A percentile compares a stretch with the other conserved stretches of the same genome.
These are phyloP conservation scores for Drosophila kohkoa DNA, from an alignment of 1,140 invertebrate genomes.

Conservation along the genomic window DNA sequence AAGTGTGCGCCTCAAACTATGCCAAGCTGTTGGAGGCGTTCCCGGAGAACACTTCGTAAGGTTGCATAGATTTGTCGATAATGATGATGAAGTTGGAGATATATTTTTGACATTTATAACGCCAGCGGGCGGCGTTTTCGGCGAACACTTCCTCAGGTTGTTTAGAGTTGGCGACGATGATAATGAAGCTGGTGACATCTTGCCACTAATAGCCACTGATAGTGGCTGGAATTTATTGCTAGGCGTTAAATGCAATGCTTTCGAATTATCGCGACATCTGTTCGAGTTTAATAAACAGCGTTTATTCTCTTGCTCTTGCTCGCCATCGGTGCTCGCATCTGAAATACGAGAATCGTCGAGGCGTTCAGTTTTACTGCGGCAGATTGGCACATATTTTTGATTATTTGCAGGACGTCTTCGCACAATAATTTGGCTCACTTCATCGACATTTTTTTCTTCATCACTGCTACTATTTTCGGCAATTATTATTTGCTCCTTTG, in stretches of 20 bases:
- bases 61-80: not conserved
- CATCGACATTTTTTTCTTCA: not conserved
- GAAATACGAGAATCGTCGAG: constrained; percentile 9
- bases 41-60: not conserved
- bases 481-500: not conserved
- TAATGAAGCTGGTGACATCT: not conserved
- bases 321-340: constrained; percentile 34
- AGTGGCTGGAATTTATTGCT: constrained; percentile 31
- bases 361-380: not conserved
- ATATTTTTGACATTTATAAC: not conserved
- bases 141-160: not conserved
- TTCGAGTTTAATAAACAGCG: not conserved
- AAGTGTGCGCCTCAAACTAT: constrained; percentile 8
- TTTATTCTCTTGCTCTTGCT: constrained; percentile 26
- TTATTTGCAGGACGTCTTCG: not conserved
- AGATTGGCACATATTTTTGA: constrained; percentile 23
- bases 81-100: not conserved
- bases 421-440: not conserved
- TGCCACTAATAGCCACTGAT: constrained; percentile 1
- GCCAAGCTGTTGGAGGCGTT: constrained; percentile 2
- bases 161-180: not conserved
- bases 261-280: not conserved
- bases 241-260: constrained; percentile 1
- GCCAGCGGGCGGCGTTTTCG: not conserved
- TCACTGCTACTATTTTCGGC: constrained; percentile 24